Percentiles rank a stretch among this genome's conserved stretches.
Conservation (phyloP, 2,797 vertebrate species). For the Danionella dracula region DNA sequence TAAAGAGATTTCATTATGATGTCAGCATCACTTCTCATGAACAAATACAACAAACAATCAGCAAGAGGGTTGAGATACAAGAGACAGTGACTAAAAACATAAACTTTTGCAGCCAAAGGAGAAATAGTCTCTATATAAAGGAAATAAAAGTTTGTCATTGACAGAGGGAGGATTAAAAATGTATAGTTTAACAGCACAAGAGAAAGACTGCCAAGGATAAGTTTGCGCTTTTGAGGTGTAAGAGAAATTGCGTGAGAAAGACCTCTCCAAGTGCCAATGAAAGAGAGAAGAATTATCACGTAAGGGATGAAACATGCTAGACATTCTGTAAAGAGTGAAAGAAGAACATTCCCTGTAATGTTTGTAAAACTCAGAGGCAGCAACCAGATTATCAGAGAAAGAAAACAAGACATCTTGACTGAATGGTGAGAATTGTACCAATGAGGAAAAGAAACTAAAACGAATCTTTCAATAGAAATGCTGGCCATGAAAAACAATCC, state of each 20-base stretch:
- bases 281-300: conserved; percentile 3
- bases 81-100: background rate
- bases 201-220: conserved; percentile 1
- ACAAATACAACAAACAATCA: conserved; percentile 19
- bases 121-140: background rate
- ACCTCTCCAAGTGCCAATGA: conserved; percentile 14
- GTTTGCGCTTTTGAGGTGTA: background rate
- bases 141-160: background rate
- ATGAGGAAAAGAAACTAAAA: conserved; percentile 11
- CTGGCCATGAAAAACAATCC: conserved; percentile 9
- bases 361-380: conserved; percentile 1
- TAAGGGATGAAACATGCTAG: conserved; percentile 8
- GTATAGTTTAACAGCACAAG: conserved; percentile 16
- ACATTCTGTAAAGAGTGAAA: background rate
- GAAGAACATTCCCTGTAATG: background rate
- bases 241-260: background rate
- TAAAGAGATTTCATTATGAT: conserved; percentile 1
- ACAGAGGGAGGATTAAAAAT: conserved; percentile 5
- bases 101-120: background rate
- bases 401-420: background rate
- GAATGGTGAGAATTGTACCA: conserved; percentile 10
- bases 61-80: conserved; percentile 24
- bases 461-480: conserved; percentile 10
- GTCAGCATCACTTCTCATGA: conserved; percentile 8
- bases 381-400: conserved; percentile 4